phyloP scores from a whole-genome alignment of 2,113 vertebrate species.

The Menidia beryllina region DNA sequence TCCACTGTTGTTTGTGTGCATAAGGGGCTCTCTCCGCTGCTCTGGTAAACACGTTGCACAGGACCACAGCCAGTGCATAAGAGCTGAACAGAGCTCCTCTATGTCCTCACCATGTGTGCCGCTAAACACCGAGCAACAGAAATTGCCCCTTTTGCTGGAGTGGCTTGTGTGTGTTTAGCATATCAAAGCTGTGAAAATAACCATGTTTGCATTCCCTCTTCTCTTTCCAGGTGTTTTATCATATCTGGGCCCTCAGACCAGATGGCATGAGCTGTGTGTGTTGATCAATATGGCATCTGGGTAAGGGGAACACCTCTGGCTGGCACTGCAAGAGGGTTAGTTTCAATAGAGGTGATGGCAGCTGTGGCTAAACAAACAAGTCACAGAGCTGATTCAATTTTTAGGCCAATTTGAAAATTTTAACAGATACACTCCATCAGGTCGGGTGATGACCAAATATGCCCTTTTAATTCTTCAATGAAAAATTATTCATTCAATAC shows the following conservation, averaged over 20 bases:
- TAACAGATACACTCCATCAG: constrained; percentile 43
- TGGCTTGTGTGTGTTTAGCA: constrained; percentile 77
- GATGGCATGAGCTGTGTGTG: constrained; percentile 68
- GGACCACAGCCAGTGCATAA: constrained; percentile 76
- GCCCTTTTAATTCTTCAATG: constrained; percentile 44
- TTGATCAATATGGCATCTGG: constrained; percentile 66
- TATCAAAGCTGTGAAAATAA: constrained; percentile 86
- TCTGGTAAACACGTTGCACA: constrained; percentile 77
- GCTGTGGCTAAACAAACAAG: constrained; percentile 67
- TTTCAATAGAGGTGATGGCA: constrained; percentile 64
- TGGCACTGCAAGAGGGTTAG: constrained; percentile 62
- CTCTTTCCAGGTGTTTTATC: constrained; percentile 82
- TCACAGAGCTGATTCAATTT: constrained; percentile 45
- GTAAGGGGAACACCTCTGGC: constrained; percentile 70
- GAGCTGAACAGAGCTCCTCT: constrained; percentile 74
- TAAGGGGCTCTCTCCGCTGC: constrained; percentile 68
- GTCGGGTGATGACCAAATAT: constrained; percentile 21
- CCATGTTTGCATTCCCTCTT: constrained; percentile 79
- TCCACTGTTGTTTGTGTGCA: constrained; percentile 66
- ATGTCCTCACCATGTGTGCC: constrained; percentile 66
- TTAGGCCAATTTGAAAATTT: constrained; percentile 26
- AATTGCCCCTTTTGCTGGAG: constrained; percentile 71
- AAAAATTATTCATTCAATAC: constrained; percentile 16
- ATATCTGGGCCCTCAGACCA: constrained; percentile 79
- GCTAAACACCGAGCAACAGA: constrained; percentile 66